Conservation (phyloP, 2,113 vertebrate genomes). For the Pantherophis guttatus region DNA sequence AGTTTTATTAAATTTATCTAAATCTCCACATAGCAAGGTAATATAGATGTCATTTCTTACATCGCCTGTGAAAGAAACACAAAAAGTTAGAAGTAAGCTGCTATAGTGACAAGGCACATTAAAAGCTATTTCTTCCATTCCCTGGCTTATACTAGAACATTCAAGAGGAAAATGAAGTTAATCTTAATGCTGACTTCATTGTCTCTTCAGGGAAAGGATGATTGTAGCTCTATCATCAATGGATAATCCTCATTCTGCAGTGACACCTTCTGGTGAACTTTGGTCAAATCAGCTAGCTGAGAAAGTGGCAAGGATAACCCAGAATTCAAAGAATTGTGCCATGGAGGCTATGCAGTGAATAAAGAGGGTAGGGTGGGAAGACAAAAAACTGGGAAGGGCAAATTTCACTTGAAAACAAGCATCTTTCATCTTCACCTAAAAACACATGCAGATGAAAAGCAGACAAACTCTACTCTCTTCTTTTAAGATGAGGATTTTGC, state of each 20-base stretch:
- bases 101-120: neutral
- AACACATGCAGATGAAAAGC: neutral
- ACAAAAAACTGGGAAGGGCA: neutral
- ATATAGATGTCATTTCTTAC: slow-evolving; percentile 98
- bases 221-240: neutral
- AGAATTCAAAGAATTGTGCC: neutral
- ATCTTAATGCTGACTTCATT: neutral
- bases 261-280: slow-evolving; percentile 71
- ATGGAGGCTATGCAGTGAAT: neutral
- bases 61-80: slow-evolving; percentile 74
- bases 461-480: neutral
- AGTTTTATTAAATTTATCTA: slow-evolving; percentile 97
- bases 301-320: neutral
- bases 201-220: neutral
- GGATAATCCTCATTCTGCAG: slow-evolving; percentile 63
- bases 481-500: neutral
- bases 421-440: neutral
- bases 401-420: neutral
- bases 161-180: neutral
- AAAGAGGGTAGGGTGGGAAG: too few species aligned
- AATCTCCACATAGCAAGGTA: slow-evolving; percentile 88
- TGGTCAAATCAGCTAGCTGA: neutral
- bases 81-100: slow-evolving; percentile 12
- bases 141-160: neutral
- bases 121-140: neutral